Percentiles rank a stretch among this genome's conserved stretches.
These are phyloP conservation scores for Sterrhoptilus dennistouni DNA, from an alignment of 2,113 vertebrate species.

Conservation along the genomic window DNA sequence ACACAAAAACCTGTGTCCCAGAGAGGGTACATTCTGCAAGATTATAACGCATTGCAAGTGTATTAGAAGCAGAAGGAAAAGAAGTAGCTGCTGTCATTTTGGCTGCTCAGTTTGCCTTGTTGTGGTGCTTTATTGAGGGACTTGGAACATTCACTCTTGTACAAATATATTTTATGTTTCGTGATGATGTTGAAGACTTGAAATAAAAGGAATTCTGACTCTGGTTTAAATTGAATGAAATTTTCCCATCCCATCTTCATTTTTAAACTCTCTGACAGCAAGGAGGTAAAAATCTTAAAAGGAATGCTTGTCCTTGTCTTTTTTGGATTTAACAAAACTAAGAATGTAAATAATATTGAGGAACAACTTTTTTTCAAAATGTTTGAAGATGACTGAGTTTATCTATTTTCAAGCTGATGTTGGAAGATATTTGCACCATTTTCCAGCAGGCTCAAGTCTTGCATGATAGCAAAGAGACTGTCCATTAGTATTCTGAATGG, in stretches of 20 bases:
- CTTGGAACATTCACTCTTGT: background rate
- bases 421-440: background rate
- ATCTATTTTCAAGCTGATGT: background rate
- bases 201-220: background rate
- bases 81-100: background rate
- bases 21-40: background rate
- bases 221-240: background rate
- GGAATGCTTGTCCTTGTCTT: background rate
- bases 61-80: background rate
- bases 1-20: background rate
- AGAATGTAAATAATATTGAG: background rate
- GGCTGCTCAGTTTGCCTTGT: background rate
- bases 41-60: rapidly evolving
- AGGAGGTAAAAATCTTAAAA: background rate
- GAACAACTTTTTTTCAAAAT: background rate
- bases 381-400: background rate
- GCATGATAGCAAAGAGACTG: background rate
- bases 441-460: background rate
- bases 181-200: background rate
- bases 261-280: background rate
- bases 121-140: background rate
- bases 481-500: background rate
- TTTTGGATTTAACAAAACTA: background rate
- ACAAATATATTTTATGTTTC: background rate
- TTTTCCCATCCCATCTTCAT: background rate